phyloP scores from a whole-genome alignment of 2,113 vertebrate genomes.

The Hemibagrus wyckioides region DNA sequence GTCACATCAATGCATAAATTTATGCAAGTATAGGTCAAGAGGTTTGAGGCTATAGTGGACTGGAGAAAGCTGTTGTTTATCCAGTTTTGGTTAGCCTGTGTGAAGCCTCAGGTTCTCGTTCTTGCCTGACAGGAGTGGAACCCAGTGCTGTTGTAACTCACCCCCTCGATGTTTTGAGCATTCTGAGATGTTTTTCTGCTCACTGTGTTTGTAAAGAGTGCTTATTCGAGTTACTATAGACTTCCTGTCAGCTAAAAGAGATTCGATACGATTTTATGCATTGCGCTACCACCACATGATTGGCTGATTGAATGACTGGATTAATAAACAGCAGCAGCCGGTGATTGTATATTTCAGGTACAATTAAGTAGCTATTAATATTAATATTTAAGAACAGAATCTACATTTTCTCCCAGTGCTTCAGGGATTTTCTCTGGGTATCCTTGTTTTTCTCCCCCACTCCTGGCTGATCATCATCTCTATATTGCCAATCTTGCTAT shows the following conservation, averaged over 20 bases:
- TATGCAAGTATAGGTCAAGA: neutral
- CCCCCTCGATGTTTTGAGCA: neutral
- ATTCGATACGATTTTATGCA: neutral
- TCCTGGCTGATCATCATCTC: no score
- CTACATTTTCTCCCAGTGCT: no score
- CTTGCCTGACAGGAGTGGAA: neutral
- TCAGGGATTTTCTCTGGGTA: neutral
- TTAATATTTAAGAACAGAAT: neutral
- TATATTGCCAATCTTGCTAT: no score
- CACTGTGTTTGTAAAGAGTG: neutral
- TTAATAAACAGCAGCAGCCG: neutral
- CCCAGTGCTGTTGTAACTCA: neutral
- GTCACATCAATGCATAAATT: neutral
- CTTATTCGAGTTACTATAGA: neutral
- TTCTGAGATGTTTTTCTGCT: neutral
- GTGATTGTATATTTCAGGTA: neutral
- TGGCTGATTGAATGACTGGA: neutral
- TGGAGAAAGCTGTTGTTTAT: neutral
- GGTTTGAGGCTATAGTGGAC: neutral
- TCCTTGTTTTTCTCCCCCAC: neutral
- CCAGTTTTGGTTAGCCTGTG: neutral
- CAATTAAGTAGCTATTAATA: neutral
- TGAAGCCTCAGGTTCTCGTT: neutral
- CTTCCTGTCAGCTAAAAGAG: neutral
- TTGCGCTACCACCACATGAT: neutral